Conservation (phyloP, 2,888 invertebrate species). For the Watsonalla cultraria region DNA sequence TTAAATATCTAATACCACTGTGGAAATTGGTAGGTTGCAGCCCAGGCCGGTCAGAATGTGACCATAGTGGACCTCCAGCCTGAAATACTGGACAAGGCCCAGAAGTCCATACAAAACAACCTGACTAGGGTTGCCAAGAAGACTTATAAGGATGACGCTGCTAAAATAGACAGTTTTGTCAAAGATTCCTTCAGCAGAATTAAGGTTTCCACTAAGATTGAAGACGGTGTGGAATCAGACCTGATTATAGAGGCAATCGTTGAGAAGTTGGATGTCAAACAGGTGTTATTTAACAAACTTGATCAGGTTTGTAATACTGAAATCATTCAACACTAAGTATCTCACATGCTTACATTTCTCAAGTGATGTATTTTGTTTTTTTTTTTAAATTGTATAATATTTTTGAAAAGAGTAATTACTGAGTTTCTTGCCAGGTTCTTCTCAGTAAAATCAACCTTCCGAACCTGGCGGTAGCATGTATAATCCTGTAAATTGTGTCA, state of each 20-base stretch:
- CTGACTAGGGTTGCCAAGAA: conserved; percentile 89
- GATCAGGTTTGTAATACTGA: conserved; percentile 73
- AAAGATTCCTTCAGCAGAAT: conserved; percentile 74
- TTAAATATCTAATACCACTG: conserved; percentile 1
- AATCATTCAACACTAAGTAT: no score
- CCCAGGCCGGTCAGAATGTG: conserved; percentile 90
- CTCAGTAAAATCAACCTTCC: no score
- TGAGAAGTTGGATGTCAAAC: conserved; percentile 88
- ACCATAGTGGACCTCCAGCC: conserved; percentile 88
- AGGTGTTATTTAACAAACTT: conserved; percentile 85
- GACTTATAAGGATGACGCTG: conserved; percentile 81
- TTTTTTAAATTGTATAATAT: no score
- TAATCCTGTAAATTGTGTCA: no score
- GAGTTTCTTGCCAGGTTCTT: no score
- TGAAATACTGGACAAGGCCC: conserved; percentile 85
- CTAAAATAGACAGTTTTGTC: conserved; percentile 83
- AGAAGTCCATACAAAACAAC: conserved; percentile 83
- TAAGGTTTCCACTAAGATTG: conserved; percentile 77
- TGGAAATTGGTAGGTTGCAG: conserved; percentile 86
- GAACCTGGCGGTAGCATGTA: no score
- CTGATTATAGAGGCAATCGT: conserved; percentile 93
- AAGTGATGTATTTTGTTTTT: no score
- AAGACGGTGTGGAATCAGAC: conserved; percentile 83
- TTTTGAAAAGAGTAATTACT: no score
- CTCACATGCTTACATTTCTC: no score